These are phyloP conservation scores for Balanococcus diminutus DNA, from an alignment of 2,888 invertebrate species.

Conservation along the genomic window DNA sequence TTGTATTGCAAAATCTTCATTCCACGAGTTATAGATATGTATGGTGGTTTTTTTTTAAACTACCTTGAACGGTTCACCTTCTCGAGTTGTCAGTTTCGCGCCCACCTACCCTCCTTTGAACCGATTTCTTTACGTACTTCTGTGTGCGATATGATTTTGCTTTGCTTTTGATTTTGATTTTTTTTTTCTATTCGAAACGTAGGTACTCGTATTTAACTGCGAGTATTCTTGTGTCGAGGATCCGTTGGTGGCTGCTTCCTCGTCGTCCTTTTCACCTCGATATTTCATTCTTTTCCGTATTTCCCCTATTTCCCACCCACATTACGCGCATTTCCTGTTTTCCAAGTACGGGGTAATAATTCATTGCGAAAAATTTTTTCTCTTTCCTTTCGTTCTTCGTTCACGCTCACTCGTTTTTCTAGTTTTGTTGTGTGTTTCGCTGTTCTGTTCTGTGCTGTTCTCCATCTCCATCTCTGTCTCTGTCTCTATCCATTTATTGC, in stretches of 20 bases:
- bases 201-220: too few relatives aligned
- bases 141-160: too few relatives aligned
- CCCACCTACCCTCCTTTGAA: not conserved
- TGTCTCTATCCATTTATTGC: too few relatives aligned
- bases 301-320: slow-evolving; percentile 46
- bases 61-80: not conserved
- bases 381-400: not conserved
- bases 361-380: slow-evolving; percentile 11
- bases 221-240: too few relatives aligned
- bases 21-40: too few relatives aligned
- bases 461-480: not conserved
- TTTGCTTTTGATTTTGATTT: too few relatives aligned
- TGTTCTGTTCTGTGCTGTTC: not conserved
- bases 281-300: slow-evolving; percentile 48
- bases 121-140: not conserved
- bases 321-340: slow-evolving; percentile 45
- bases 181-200: not conserved
- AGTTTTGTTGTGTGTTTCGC: not conserved
- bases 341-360: not conserved
- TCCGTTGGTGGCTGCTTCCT: not conserved
- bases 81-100: not conserved
- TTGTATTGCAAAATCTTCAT: not conserved
- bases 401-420: not conserved
- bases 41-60: too few relatives aligned
- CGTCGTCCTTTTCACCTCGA: slow-evolving; percentile 36